These are phyloP conservation scores for Oryzias sinensis DNA, from an alignment of 2,797 vertebrate genomes.

Conservation along the genomic window DNA sequence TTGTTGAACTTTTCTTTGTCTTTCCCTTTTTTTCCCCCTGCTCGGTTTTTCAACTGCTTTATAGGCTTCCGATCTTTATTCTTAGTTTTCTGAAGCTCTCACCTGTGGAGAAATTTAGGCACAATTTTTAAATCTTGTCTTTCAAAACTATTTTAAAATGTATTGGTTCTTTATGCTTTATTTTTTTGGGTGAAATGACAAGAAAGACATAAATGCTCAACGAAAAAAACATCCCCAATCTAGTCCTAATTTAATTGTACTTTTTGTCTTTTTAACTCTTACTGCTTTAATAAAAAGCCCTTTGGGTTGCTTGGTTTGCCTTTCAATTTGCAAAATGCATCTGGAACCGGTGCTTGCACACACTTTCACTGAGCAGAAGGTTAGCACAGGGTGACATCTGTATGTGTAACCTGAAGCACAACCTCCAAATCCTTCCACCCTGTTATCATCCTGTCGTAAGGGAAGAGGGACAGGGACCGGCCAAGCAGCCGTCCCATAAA, in stretches of 20 bases:
- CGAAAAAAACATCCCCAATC: not conserved
- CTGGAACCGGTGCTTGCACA: conserved; percentile 12
- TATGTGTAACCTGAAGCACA: conserved; percentile 56
- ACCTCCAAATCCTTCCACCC: conserved; percentile 30
- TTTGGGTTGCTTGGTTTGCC: conserved; percentile 28
- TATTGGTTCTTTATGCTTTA: too few species aligned
- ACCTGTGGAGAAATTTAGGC: conserved; percentile 39
- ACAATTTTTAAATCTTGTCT: not conserved
- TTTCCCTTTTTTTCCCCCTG: conserved; percentile 33
- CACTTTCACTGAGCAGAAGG: conserved; percentile 46
- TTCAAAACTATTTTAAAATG: too few species aligned
- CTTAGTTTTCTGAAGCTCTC: conserved; percentile 31
- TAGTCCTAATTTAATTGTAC: not conserved
- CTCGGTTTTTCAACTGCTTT: conserved; percentile 36
- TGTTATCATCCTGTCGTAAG: conserved; percentile 36
- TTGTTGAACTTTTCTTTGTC: conserved; percentile 49
- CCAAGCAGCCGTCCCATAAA: conserved; percentile 45
- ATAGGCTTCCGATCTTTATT: conserved; percentile 26
- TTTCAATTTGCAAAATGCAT: conserved; percentile 25
- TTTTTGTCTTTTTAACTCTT: conserved; percentile 1
- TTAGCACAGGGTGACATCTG: conserved; percentile 64
- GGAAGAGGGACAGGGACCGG: not conserved
- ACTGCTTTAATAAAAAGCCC: conserved; percentile 45
- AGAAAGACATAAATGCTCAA: too few species aligned
- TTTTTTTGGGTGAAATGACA: too few species aligned